Evolutionary conservation across 2,797 vertebrate species (phyloP).

Genomic region (Alcedo quadribrachys): DNA sequence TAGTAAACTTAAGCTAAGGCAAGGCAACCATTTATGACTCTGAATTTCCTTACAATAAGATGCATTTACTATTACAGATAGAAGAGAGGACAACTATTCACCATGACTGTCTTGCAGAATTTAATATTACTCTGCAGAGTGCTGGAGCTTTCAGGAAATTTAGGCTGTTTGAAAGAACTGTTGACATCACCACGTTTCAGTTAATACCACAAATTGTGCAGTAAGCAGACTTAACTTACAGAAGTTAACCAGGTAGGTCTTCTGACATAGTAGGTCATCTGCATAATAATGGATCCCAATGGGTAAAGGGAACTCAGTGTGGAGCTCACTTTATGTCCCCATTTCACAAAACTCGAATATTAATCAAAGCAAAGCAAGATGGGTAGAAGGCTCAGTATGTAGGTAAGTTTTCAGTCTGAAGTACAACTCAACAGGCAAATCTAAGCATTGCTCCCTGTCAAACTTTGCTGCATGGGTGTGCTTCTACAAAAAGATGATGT

Average conservation of each 20-base stretch:
- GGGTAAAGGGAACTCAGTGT: fast-evolving
- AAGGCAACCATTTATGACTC: not conserved
- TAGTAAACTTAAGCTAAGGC: not conserved
- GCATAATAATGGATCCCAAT: fast-evolving
- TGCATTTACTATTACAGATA: not conserved
- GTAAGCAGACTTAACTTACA: not conserved
- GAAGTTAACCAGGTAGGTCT: not conserved
- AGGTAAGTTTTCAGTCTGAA: not conserved
- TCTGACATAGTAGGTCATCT: not conserved
- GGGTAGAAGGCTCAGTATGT: not conserved
- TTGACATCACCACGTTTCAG: fast-evolving
- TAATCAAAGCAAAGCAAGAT: not conserved
- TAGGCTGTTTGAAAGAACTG: not conserved
- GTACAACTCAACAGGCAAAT: not conserved
- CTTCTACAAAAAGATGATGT: not conserved
- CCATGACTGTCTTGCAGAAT: not conserved
- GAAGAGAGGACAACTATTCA: not conserved
- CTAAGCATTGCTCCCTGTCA: not conserved
- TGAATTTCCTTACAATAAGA: not conserved
- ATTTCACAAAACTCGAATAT: not conserved
- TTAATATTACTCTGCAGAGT: not conserved
- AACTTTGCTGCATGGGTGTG: not conserved
- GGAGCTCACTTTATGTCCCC: not conserved
- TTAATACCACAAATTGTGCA: not conserved
- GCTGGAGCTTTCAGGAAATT: not conserved